A percentile compares a stretch with the other conserved stretches of the same genome.
Conservation (phyloP, 2,113 vertebrate species). For the Morone chrysops region DNA sequence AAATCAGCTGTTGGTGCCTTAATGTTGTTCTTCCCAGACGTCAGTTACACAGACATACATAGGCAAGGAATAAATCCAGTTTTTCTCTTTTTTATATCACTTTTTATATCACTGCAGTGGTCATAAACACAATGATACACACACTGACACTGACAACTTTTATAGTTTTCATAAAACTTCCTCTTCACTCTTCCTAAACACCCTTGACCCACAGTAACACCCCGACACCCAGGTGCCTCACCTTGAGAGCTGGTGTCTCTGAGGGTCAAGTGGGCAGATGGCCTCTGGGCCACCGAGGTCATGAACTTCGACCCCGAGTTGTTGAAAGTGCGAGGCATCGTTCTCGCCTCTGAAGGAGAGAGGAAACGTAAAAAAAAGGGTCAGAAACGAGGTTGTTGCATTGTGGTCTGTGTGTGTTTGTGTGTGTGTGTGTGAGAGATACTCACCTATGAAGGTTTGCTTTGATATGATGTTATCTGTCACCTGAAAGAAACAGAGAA, state of each 20-base stretch:
- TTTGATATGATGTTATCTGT: constrained; percentile 86
- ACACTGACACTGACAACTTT: not conserved
- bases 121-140: not conserved
- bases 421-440: constrained; percentile 13
- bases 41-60: not conserved
- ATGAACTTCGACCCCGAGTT: constrained; percentile 81
- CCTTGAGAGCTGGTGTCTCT: constrained; percentile 79
- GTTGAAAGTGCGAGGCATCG: constrained; percentile 83
- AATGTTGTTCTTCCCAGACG: not conserved
- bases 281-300: constrained; percentile 81
- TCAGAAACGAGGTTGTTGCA: not conserved
- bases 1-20: not conserved
- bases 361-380: not conserved
- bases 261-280: constrained; percentile 86
- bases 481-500: constrained; percentile 76
- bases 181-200: not conserved
- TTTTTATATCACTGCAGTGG: too few relatives aligned
- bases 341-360: constrained; percentile 79
- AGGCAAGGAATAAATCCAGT: not conserved
- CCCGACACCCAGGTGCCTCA: constrained; percentile 42
- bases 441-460: constrained; percentile 85
- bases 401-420: not conserved
- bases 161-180: not conserved
- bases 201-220: not conserved
- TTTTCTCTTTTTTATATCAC: not conserved